Evolutionary conservation across 2,113 vertebrate genomes (phyloP).

Genomic region (Eulemur macaco): DNA sequence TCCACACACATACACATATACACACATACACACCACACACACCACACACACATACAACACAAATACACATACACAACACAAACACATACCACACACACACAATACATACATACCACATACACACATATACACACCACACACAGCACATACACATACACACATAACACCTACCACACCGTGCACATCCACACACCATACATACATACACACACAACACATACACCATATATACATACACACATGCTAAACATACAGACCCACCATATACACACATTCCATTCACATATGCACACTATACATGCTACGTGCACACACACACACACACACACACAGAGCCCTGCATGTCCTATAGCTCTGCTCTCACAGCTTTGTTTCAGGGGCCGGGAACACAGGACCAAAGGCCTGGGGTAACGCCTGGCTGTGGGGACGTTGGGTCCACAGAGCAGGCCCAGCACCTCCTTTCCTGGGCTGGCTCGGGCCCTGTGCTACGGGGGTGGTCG

Average conservation of each 20-base stretch:
- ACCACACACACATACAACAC: neutral
- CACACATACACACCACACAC: neutral
- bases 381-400: neutral
- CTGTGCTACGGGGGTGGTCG: rapidly evolving
- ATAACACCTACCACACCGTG: neutral
- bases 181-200: neutral
- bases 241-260: neutral
- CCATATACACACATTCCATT: too few species aligned
- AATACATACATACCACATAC: neutral
- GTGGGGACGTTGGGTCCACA: neutral
- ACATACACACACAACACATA: neutral
- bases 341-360: neutral
- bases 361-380: neutral
- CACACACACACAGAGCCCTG: neutral
- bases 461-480: neutral
- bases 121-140: neutral
- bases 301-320: too few species aligned
- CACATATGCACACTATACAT: neutral
- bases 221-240: neutral
- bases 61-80: neutral
- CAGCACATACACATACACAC: neutral
- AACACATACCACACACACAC: neutral
- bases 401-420: neutral
- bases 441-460: neutral
- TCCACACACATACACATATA: neutral